A percentile compares a stretch with the other conserved stretches of the same genome.
These are phyloP conservation scores for Lithophane semibrunnea DNA, from an alignment of 2,888 invertebrate genomes.

Conservation along the genomic window DNA sequence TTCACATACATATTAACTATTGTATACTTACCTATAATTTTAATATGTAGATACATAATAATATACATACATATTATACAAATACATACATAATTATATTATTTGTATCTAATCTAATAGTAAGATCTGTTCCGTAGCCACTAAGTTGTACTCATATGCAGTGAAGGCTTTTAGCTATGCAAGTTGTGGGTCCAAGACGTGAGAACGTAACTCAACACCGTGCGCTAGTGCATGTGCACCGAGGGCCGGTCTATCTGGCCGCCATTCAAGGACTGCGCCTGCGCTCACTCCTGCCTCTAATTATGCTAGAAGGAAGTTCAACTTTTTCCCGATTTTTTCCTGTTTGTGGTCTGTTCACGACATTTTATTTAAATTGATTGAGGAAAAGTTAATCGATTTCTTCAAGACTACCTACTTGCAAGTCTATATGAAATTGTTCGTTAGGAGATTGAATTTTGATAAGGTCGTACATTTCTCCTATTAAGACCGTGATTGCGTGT, in stretches of 20 bases:
- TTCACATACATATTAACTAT: too few species aligned
- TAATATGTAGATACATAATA: too few species aligned
- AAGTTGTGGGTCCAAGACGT: slow-evolving; percentile 18
- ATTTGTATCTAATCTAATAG: background rate
- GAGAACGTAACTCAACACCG: slow-evolving; percentile 40
- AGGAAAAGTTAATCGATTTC: background rate
- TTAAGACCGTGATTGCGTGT: slow-evolving; percentile 19
- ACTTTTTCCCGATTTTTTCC: background rate
- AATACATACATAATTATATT: too few species aligned
- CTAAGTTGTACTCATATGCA: background rate
- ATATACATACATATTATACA: too few species aligned
- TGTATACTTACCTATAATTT: too few species aligned
- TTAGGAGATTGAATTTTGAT: slow-evolving; percentile 18
- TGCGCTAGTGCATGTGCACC: slow-evolving; percentile 30
- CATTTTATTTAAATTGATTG: background rate
- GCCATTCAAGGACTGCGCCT: slow-evolving; percentile 38
- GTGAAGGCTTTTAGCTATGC: slow-evolving; percentile 1
- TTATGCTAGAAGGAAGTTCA: background rate
- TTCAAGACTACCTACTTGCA: background rate
- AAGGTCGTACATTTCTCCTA: slow-evolving; percentile 16
- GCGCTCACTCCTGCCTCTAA: slow-evolving; percentile 10
- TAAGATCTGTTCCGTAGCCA: background rate
- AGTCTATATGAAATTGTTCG: slow-evolving; percentile 1
- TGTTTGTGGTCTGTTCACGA: background rate
- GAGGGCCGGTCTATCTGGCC: slow-evolving; percentile 8